Percentiles rank a stretch among this genome's conserved stretches.
These are phyloP conservation scores for Lissonota sp. DNA, from an alignment of 2,888 invertebrate genomes.

Conservation along the genomic window DNA sequence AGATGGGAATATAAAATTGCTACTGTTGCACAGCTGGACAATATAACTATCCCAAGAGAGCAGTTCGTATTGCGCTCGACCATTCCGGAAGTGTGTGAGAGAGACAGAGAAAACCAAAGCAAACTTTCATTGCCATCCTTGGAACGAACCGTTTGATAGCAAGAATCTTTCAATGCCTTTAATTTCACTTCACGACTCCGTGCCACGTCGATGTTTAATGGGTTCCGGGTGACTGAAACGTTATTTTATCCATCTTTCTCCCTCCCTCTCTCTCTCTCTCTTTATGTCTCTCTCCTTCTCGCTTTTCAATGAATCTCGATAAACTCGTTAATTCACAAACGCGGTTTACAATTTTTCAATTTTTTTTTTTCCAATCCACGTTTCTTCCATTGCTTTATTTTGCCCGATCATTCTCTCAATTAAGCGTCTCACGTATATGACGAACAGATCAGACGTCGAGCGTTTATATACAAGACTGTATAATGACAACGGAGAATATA, in stretches of 20 bases:
- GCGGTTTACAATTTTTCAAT: background rate
- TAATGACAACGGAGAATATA: slow-evolving; percentile 25
- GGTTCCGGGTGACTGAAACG: slow-evolving; percentile 57
- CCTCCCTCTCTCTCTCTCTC: slow-evolving; percentile 17
- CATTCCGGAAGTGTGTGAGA: slow-evolving; percentile 47
- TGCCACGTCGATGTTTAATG: slow-evolving; percentile 63
- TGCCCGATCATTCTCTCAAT: slow-evolving; percentile 22
- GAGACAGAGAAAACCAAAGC: slow-evolving; percentile 22
- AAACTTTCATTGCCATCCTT: slow-evolving; percentile 59
- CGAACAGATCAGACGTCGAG: slow-evolving; percentile 24
- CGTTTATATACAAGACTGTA: background rate
- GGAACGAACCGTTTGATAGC: slow-evolving; percentile 61
- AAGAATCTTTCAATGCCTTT: slow-evolving; percentile 63
- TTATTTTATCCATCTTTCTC: slow-evolving; percentile 31
- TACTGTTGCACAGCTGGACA: slow-evolving; percentile 55
- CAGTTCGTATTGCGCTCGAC: slow-evolving; percentile 42
- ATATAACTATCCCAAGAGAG: slow-evolving; percentile 53
- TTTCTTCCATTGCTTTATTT: slow-evolving; percentile 26
- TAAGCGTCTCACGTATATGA: slow-evolving; percentile 6
- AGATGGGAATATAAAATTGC: slow-evolving; percentile 59
- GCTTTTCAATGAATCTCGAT: slow-evolving; percentile 15
- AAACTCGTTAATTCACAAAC: slow-evolving; percentile 14
- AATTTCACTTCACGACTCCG: slow-evolving; percentile 55
- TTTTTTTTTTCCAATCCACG: background rate
- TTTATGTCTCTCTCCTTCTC: background rate